Conservation (phyloP, 2,888 invertebrate species). For the Microctonus brassicae region DNA sequence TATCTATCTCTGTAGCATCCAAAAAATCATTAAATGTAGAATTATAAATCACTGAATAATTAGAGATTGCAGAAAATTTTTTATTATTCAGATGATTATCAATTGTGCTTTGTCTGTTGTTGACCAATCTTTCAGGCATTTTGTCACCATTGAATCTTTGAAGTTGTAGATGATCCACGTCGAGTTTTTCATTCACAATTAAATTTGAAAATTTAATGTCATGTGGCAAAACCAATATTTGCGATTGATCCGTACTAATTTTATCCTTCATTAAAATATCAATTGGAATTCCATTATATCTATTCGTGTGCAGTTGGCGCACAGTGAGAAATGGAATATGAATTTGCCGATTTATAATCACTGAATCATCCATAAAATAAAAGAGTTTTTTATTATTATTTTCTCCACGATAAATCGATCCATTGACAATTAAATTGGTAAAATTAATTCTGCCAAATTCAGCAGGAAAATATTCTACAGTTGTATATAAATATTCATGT, state of each 20-base stretch:
- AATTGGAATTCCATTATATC: slow-evolving; percentile 55
- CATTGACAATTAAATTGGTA: slow-evolving; percentile 45
- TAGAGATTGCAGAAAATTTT: background rate
- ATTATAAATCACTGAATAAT: background rate
- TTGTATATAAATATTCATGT: slow-evolving; percentile 56
- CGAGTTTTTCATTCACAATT: slow-evolving; percentile 43
- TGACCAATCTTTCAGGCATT: slow-evolving; percentile 19
- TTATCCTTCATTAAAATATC: slow-evolving; percentile 42
- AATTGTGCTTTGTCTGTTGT: background rate
- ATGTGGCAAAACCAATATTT: background rate
- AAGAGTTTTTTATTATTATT: slow-evolving; percentile 32
- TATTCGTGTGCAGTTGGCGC: slow-evolving; percentile 43
- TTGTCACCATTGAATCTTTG: slow-evolving; percentile 22
- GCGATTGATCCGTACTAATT: background rate
- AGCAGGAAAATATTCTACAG: slow-evolving; percentile 43
- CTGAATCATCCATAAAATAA: slow-evolving; percentile 35
- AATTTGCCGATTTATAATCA: slow-evolving; percentile 42
- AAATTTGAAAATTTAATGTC: slow-evolving; percentile 2
- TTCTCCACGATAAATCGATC: slow-evolving; percentile 31
- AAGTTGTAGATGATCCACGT: slow-evolving; percentile 41
- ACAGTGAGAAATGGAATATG: slow-evolving; percentile 43
- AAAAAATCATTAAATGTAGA: slow-evolving; percentile 31
- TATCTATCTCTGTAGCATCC: slow-evolving; percentile 36
- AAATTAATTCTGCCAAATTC: slow-evolving; percentile 49
- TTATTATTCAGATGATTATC: background rate